phyloP scores from a whole-genome alignment of 2,113 vertebrate genomes.

The Mobula birostris region DNA sequence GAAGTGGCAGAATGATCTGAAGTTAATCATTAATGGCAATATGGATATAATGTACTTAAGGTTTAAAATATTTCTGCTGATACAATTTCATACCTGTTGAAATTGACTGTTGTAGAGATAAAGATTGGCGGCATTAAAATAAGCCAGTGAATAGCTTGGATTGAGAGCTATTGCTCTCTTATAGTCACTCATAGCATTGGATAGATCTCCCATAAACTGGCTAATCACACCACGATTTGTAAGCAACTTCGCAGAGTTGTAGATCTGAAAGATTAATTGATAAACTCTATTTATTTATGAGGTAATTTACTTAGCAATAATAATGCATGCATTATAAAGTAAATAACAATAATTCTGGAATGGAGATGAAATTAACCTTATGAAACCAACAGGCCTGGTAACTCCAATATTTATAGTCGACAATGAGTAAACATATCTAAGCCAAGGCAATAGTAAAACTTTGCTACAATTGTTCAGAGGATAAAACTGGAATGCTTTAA shows the following conservation, averaged over 20 bases:
- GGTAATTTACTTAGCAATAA: neutral
- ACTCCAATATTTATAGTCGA: neutral
- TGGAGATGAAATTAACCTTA: too few relatives aligned
- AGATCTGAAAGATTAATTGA: slow-evolving; percentile 51
- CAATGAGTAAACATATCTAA: neutral
- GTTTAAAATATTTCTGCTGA: neutral
- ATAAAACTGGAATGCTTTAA: neutral
- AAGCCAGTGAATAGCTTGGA: slow-evolving; percentile 56
- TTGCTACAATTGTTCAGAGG: neutral
- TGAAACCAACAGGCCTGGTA: too few relatives aligned
- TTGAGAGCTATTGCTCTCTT: slow-evolving; percentile 59
- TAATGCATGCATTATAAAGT: neutral
- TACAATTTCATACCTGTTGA: slow-evolving; percentile 55
- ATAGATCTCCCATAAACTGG: slow-evolving; percentile 60
- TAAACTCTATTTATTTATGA: neutral
- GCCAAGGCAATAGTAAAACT: neutral
- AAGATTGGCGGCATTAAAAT: slow-evolving; percentile 66
- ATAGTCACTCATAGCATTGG: slow-evolving; percentile 64
- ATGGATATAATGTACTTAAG: neutral
- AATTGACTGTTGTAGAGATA: slow-evolving; percentile 65
- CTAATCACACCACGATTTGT: slow-evolving; percentile 66
- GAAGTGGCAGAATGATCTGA: neutral
- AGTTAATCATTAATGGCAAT: neutral
- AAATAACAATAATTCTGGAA: neutral
- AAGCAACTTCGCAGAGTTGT: slow-evolving; percentile 53